Conservation (phyloP, 2,113 vertebrate genomes). For the Cairina moschata region DNA sequence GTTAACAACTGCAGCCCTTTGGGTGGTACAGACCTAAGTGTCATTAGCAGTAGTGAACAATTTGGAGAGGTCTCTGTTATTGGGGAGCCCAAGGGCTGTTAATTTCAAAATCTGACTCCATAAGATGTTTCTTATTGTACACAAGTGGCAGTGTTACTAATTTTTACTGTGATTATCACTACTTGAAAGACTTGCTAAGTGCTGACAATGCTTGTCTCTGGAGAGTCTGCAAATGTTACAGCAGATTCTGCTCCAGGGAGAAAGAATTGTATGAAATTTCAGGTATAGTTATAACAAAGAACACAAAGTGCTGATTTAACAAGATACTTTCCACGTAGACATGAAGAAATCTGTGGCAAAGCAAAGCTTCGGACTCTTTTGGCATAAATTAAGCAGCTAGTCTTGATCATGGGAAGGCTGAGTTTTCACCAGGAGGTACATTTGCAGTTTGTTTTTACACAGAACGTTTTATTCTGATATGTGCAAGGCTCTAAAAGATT, state of each 20-base stretch:
- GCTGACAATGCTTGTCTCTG: constrained; percentile 24
- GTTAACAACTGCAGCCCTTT: not conserved
- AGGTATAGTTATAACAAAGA: constrained; percentile 16
- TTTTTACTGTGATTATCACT: constrained; percentile 23
- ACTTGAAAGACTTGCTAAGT: constrained; percentile 35
- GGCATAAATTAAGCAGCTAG: not conserved
- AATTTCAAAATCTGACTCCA: constrained; percentile 7
- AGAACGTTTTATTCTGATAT: not conserved
- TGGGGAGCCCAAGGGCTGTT: not conserved
- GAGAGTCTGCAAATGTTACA: constrained; percentile 36
- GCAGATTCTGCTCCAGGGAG: constrained; percentile 11
- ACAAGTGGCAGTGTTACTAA: constrained; percentile 8
- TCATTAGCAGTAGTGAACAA: not conserved
- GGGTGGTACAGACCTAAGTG: not conserved
- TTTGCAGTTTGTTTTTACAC: not conserved
- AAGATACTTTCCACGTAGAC: constrained; percentile 9
- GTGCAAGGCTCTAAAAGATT: not conserved
- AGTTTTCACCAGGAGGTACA: not conserved
- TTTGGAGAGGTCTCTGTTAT: not conserved
- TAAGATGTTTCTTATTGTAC: not conserved
- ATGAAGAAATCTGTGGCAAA: not conserved
- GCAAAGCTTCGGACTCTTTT: not conserved
- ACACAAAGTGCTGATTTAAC: constrained; percentile 26
- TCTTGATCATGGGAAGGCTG: not conserved
- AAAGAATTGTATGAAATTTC: constrained; percentile 12